Percentiles rank a stretch among this genome's conserved stretches.
phyloP scores from a whole-genome alignment of 1,140 invertebrate genomes.

The Daktulosphaira vitifoliae region DNA sequence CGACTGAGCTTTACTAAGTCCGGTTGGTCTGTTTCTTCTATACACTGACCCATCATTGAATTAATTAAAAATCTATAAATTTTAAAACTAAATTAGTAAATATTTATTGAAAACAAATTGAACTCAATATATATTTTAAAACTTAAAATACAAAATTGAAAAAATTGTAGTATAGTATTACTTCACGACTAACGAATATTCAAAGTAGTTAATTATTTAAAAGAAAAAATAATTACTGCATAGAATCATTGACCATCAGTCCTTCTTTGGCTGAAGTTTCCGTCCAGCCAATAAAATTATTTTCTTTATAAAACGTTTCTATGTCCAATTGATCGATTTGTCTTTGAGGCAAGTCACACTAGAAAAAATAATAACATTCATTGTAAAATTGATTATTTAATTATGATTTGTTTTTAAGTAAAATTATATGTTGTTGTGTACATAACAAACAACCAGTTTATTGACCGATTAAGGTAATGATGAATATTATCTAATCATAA shows the following conservation, averaged over 20 bases:
- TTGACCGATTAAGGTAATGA: too few relatives aligned
- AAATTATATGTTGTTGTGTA: too few relatives aligned
- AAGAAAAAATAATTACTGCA: slow-evolving; percentile 49
- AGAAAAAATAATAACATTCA: slow-evolving; percentile 35
- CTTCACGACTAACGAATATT: too few relatives aligned
- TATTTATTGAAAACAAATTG: too few relatives aligned
- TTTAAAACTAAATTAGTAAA: neutral
- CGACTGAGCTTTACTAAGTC: slow-evolving; percentile 12
- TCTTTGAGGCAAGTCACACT: slow-evolving; percentile 49
- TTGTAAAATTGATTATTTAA: too few relatives aligned
- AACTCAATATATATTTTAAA: too few relatives aligned
- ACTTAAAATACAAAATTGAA: too few relatives aligned
- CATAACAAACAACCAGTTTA: too few relatives aligned
- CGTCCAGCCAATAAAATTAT: slow-evolving; percentile 54
- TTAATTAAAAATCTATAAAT: slow-evolving; percentile 26
- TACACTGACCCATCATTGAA: slow-evolving; percentile 14
- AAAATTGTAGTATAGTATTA: too few relatives aligned
- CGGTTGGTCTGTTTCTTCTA: neutral
- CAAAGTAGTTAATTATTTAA: too few relatives aligned
- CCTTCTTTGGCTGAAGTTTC: slow-evolving; percentile 54
- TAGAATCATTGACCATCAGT: slow-evolving; percentile 54
- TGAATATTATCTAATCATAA: too few relatives aligned
- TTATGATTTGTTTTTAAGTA: too few relatives aligned
- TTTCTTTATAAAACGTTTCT: slow-evolving; percentile 51
- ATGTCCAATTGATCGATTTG: slow-evolving; percentile 52